Evolutionary conservation across 2,888 invertebrate species (phyloP).

Genomic region (Eilema depressum): DNA sequence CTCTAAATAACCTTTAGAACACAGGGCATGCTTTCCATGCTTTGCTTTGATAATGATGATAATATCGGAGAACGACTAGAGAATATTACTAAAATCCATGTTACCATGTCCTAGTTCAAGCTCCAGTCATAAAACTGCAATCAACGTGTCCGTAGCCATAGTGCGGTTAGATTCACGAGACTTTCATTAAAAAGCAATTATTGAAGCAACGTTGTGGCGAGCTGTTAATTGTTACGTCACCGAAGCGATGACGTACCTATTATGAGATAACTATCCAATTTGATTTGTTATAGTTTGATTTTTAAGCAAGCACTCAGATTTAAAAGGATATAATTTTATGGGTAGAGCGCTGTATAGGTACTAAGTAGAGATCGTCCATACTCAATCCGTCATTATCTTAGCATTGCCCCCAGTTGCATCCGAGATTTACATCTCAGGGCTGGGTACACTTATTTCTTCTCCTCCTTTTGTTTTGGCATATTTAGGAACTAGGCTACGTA

Average conservation of each 20-base stretch:
- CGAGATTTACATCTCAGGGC: too few relatives aligned
- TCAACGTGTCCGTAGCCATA: constrained; percentile 21
- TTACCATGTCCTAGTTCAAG: neutral
- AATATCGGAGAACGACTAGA: neutral
- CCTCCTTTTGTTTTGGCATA: too few relatives aligned
- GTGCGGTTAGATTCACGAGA: constrained; percentile 25
- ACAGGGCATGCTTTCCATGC: too few relatives aligned
- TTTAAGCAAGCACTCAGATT: neutral
- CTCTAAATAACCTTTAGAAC: too few relatives aligned
- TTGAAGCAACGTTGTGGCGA: constrained; percentile 10
- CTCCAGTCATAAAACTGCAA: constrained; percentile 27
- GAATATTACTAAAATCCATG: neutral
- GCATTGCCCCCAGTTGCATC: too few relatives aligned
- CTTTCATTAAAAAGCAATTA: constrained; percentile 48
- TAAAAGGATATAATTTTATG: neutral
- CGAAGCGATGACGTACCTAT: constrained; percentile 27
- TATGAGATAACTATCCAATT: constrained; percentile 19
- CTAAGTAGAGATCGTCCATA: too few relatives aligned
- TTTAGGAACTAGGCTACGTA: too few relatives aligned
- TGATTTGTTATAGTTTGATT: neutral
- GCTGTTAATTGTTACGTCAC: constrained; percentile 13
- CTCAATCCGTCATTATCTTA: too few relatives aligned
- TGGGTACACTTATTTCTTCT: too few relatives aligned
- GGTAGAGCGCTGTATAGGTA: neutral
- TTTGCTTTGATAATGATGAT: too few relatives aligned